These are phyloP conservation scores for Megaceryle alcyon DNA, from an alignment of 2,797 vertebrate species.

Conservation along the genomic window DNA sequence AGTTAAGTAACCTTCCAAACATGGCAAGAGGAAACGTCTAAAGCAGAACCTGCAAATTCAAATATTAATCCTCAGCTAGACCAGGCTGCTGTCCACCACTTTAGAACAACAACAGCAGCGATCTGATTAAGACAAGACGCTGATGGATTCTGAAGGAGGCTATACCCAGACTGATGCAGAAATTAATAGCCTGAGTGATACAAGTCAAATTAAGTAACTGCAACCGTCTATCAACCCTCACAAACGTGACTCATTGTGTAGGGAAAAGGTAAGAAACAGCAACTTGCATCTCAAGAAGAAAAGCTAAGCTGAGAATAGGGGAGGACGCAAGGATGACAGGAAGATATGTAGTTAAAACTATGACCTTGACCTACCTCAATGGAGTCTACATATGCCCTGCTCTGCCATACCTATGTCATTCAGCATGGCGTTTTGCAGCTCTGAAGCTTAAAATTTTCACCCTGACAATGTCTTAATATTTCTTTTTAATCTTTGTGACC, in stretches of 20 bases:
- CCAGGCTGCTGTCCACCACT: not conserved
- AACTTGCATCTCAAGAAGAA: not conserved
- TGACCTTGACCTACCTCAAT: not conserved
- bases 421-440: not conserved
- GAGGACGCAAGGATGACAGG: not conserved
- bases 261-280: slow-evolving; percentile 29
- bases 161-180: slow-evolving; percentile 10
- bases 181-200: slow-evolving; percentile 10
- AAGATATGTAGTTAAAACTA: not conserved
- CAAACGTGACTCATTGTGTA: not conserved
- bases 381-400: not conserved
- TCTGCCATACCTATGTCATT: not conserved
- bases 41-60: not conserved
- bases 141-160: not conserved
- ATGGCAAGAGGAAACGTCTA: not conserved
- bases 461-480: slow-evolving; percentile 13
- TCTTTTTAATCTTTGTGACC: slow-evolving; percentile 9
- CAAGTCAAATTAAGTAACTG: slow-evolving; percentile 1
- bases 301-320: not conserved
- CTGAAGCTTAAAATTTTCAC: not conserved
- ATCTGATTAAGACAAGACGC: not conserved
- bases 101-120: not conserved
- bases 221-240: not conserved
- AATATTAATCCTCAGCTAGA: not conserved
- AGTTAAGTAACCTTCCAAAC: not conserved